Base-by-base conservation (phyloP, 2,888 invertebrate species). In the Abscondita cerata region DNA sequence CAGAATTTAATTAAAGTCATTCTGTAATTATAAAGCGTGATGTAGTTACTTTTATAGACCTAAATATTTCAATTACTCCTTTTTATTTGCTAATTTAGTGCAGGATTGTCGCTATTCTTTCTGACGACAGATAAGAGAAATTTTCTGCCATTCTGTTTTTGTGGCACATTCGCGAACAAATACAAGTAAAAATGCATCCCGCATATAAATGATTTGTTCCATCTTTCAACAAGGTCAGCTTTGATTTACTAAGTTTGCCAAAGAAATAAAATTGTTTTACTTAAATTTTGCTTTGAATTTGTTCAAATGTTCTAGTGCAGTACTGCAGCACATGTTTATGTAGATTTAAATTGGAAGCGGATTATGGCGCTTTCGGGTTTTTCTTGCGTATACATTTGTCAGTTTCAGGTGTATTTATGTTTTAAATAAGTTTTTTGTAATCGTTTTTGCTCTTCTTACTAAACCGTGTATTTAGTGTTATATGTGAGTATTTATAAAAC, bases 201-300 rank as follows among this genome's bases (percentile, higher is more conserved):
- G 68, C 66, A 68, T 68, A 68, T 68, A 68, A 67, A 68, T 68
- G 64, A 67, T 61, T 59, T 62, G 47, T 59, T 61, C 64, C 64
- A 53, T 60, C 64, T 64, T 66, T 66, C 64, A 64, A 66, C 61
- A 66, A 64, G 63, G 58, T 60, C 61, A 58, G 56, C 66, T 67
- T 62, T 65, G 65, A 67, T 67, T 67, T 63, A 56, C 57, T 53
- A 65, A 65, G 62, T 67, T 65, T 65, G 50, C 58, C 57, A 52
- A 67, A 65, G 58, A 65, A 67, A 67, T 67, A 65, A 65, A 57
- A 63, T 67, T 63, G 65, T 48, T 64, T 60, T 61, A 56, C 58
- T 51, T 44, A 61, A 53, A 56, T 64, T 61, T 61, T 58, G 54
- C 57, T 53, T 64, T 51, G 58, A 64, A 64, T 63, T 63, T 59